Conservation (phyloP, 2,113 vertebrate species). For the Protobothrops flavoviridis region DNA sequence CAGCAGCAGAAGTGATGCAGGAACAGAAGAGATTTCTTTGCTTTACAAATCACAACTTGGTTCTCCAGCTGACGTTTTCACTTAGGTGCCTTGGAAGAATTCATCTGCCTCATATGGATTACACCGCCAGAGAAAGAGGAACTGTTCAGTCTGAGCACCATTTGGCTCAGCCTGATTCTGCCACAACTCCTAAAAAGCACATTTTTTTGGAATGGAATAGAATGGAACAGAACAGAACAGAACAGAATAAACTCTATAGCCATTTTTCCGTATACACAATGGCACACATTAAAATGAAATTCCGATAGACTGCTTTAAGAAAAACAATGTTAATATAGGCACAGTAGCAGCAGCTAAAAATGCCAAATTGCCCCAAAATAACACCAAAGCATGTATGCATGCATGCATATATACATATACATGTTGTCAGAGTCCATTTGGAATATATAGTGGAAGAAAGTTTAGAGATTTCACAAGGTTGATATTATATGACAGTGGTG, state of each 20-base stretch:
- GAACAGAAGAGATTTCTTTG: slow-evolving; percentile 19
- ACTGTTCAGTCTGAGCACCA: background rate
- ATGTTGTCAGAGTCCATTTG: too few relatives aligned
- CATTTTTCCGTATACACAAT: background rate
- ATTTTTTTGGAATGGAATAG: background rate
- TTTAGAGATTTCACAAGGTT: too few relatives aligned
- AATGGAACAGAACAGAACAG: background rate
- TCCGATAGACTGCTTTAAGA: background rate
- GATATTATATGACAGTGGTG: too few relatives aligned
- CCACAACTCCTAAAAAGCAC: too few relatives aligned
- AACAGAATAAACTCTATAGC: background rate
- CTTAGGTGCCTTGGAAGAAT: background rate
- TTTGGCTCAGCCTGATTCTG: background rate
- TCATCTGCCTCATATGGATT: background rate
- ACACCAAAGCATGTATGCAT: background rate
- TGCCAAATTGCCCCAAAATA: background rate
- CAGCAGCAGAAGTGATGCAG: slow-evolving; percentile 2
- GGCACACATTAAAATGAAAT: background rate
- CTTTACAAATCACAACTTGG: background rate
- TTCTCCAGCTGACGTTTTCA: too few relatives aligned
- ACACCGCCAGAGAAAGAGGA: background rate
- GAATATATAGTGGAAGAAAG: too few relatives aligned
- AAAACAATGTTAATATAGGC: background rate
- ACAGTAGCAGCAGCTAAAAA: background rate
- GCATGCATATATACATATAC: too few relatives aligned